Evolutionary conservation across 2,113 vertebrate genomes (phyloP).

Genomic region (Ceuthmochares aereus): DNA sequence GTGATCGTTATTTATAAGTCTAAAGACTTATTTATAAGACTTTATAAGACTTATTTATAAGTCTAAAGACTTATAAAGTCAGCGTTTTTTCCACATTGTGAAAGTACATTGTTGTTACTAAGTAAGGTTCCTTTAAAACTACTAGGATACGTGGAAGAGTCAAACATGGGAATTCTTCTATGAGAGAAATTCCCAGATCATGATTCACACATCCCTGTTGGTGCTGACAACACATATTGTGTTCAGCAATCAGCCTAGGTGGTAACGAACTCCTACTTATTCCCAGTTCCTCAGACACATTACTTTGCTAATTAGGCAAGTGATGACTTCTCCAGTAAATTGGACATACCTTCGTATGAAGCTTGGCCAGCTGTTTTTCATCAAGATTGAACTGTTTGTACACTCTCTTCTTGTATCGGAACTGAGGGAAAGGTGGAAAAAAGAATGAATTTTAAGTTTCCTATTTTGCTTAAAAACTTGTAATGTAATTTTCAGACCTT

Average conservation of each 20-base stretch:
- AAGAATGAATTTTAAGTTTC: background rate
- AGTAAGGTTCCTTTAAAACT: background rate
- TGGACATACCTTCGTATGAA: conserved; percentile 91
- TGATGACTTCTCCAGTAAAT: background rate
- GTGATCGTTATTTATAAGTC: background rate
- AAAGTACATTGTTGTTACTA: rapidly evolving
- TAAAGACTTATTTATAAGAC: background rate
- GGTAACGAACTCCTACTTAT: background rate
- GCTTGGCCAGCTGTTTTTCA: conserved; percentile 96
- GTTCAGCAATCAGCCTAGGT: background rate
- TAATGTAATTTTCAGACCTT: background rate
- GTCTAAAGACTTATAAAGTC: background rate
- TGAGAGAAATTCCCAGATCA: background rate
- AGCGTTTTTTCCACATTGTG: background rate
- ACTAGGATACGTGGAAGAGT: background rate
- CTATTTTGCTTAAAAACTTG: background rate
- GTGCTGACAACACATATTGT: background rate
- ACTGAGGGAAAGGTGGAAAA: conserved; percentile 73
- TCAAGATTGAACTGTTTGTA: conserved; percentile 96
- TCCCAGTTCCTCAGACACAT: background rate
- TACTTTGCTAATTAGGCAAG: background rate
- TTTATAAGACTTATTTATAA: too few species aligned
- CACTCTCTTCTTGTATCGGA: conserved; percentile 96
- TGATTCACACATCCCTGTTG: background rate
- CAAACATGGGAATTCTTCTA: background rate